phyloP scores from a whole-genome alignment of 2,113 vertebrate genomes.

The Chaetops frenatus region DNA sequence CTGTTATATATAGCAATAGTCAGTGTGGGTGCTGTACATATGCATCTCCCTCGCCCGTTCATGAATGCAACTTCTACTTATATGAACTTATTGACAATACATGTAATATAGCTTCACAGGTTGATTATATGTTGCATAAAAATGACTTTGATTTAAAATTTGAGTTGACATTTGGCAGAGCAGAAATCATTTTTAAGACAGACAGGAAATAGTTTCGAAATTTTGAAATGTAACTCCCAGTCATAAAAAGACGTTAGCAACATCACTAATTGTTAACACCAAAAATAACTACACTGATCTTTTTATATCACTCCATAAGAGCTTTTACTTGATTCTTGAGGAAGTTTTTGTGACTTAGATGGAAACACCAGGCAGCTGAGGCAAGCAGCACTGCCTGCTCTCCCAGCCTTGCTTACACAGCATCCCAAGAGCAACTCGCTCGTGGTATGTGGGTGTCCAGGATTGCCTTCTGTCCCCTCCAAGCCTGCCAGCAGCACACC shows the following conservation, averaged over 20 bases:
- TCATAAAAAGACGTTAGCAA: not conserved
- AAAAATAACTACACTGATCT: not conserved
- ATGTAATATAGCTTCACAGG: not conserved
- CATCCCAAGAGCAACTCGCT: accelerated
- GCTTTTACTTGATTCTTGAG: not conserved
- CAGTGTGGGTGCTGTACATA: not conserved
- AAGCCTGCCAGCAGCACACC: not conserved
- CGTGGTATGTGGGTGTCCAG: accelerated
- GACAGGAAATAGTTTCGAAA: not conserved
- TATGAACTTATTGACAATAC: not conserved
- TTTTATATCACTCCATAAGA: not conserved
- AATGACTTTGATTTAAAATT: not conserved
- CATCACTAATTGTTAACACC: not conserved
- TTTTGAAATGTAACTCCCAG: not conserved
- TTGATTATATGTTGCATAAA: not conserved
- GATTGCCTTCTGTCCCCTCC: not conserved
- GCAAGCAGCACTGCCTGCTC: not conserved
- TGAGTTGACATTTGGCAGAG: not conserved
- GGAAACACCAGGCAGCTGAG: not conserved
- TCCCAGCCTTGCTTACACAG: not conserved
- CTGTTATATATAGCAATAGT: not conserved
- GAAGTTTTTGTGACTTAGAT: not conserved
- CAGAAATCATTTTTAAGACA: not conserved
- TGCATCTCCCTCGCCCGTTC: not conserved
- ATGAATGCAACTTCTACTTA: not conserved